Conservation (phyloP, 2,797 vertebrate genomes). For the Lerista edwardsae region DNA sequence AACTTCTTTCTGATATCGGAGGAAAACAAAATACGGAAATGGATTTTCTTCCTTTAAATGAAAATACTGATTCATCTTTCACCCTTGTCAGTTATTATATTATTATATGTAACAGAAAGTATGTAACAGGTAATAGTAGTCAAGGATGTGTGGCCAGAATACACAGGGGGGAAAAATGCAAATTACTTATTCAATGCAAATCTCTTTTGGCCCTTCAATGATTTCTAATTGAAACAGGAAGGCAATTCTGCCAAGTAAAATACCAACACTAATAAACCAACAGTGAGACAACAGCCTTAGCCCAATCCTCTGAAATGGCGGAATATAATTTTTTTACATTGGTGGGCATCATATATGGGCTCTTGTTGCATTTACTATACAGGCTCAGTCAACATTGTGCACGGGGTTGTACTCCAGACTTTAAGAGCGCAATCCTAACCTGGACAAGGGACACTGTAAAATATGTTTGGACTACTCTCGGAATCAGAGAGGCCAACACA, state of each 20-base stretch:
- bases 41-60: neutral
- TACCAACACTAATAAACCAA: neutral
- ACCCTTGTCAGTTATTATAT: neutral
- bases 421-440: no score
- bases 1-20: neutral
- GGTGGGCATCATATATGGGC: conserved; percentile 55
- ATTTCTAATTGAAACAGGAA: conserved; percentile 37
- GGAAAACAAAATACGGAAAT: neutral
- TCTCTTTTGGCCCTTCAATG: neutral
- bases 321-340: conserved; percentile 7
- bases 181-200: conserved; percentile 10
- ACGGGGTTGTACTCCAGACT: conserved; percentile 24
- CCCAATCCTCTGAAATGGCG: no score
- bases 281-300: neutral
- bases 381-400: conserved; percentile 35
- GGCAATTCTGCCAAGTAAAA: neutral
- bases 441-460: no score
- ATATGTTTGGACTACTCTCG: no score
- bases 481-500: no score
- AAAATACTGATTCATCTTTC: neutral
- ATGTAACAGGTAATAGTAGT: neutral
- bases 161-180: neutral
- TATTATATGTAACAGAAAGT: no score
- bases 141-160: neutral
- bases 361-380: conserved; percentile 50